A percentile compares a stretch with the other conserved stretches of the same genome.
Conservation (phyloP, 2,888 invertebrate species). For the Formica aserva region DNA sequence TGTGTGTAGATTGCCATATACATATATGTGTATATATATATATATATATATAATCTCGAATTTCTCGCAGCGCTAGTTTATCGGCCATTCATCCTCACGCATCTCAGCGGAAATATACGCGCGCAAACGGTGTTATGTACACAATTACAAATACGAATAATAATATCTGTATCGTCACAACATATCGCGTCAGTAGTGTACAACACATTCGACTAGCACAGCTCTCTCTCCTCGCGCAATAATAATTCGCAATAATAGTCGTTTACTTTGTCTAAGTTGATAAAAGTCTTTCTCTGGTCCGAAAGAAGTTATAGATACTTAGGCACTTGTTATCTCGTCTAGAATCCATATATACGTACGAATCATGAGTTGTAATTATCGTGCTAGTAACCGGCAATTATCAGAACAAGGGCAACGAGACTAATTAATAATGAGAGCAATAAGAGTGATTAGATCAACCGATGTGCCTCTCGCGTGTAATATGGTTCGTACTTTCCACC, state of each 20-base stretch:
- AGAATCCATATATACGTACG: slow-evolving; percentile 79
- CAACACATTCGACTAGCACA: slow-evolving; percentile 65
- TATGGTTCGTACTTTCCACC: background rate
- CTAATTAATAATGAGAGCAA: slow-evolving; percentile 67
- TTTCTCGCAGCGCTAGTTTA: slow-evolving; percentile 57
- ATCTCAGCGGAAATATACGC: slow-evolving; percentile 54
- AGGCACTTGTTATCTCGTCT: slow-evolving; percentile 85
- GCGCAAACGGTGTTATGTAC: slow-evolving; percentile 67
- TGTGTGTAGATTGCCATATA: slow-evolving; percentile 46
- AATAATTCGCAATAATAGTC: slow-evolving; percentile 75
- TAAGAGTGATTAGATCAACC: slow-evolving; percentile 43
- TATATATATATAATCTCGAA: slow-evolving; percentile 54
- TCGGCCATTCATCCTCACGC: slow-evolving; percentile 70
- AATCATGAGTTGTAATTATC: slow-evolving; percentile 76
- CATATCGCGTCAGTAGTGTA: slow-evolving; percentile 62
- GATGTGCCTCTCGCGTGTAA: slow-evolving; percentile 9
- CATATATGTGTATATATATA: slow-evolving; percentile 31
- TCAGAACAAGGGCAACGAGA: slow-evolving; percentile 65
- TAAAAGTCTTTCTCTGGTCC: slow-evolving; percentile 85
- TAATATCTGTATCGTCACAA: slow-evolving; percentile 67
- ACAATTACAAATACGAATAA: slow-evolving; percentile 66
- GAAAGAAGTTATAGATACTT: slow-evolving; percentile 85
- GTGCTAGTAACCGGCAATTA: slow-evolving; percentile 65
- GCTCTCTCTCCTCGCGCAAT: slow-evolving; percentile 61
- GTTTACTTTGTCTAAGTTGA: slow-evolving; percentile 81